Conservation (phyloP, 2,797 vertebrate species). For the Lindbergichthys nudifrons region DNA sequence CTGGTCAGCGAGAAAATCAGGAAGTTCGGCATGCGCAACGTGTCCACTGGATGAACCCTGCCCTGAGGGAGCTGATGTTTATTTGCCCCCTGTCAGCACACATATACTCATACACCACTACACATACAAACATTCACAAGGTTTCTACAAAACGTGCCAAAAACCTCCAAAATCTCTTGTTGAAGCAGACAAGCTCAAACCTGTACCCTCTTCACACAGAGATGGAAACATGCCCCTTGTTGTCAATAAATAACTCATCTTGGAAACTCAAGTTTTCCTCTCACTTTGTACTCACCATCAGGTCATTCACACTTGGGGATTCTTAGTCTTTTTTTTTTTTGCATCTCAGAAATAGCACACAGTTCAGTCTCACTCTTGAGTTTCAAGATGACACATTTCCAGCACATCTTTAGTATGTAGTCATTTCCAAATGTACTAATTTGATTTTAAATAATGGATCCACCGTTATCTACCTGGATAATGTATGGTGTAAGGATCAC, state of each 20-base stretch:
- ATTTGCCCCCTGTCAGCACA: slow-evolving; percentile 54
- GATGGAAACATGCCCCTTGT: slow-evolving; percentile 41
- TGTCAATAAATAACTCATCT: slow-evolving; percentile 67
- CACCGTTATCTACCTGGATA: slow-evolving; percentile 14
- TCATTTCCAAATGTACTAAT: slow-evolving; percentile 8
- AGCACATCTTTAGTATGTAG: background rate
- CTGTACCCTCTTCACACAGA: slow-evolving; percentile 32
- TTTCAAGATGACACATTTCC: background rate
- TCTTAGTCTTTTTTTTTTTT: background rate
- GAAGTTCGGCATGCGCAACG: slow-evolving; percentile 74
- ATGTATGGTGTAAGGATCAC: slow-evolving; percentile 31
- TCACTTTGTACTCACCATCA: background rate
- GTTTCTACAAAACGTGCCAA: slow-evolving; percentile 47
- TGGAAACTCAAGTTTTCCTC: slow-evolving; percentile 41
- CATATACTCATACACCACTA: background rate
- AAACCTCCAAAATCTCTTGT: slow-evolving; percentile 27
- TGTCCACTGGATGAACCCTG: slow-evolving; percentile 67
- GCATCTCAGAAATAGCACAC: background rate
- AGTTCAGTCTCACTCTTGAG: background rate
- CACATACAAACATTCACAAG: slow-evolving; percentile 12
- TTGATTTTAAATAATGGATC: slow-evolving; percentile 1
- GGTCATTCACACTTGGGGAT: slow-evolving; percentile 6
- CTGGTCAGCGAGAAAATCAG: slow-evolving; percentile 74
- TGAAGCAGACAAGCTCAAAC: slow-evolving; percentile 63
- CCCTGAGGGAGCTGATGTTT: slow-evolving; percentile 63